A percentile compares a stretch with the other conserved stretches of the same genome.
phyloP scores from a whole-genome alignment of 2,797 vertebrate genomes.

The Onychomys torridus region DNA sequence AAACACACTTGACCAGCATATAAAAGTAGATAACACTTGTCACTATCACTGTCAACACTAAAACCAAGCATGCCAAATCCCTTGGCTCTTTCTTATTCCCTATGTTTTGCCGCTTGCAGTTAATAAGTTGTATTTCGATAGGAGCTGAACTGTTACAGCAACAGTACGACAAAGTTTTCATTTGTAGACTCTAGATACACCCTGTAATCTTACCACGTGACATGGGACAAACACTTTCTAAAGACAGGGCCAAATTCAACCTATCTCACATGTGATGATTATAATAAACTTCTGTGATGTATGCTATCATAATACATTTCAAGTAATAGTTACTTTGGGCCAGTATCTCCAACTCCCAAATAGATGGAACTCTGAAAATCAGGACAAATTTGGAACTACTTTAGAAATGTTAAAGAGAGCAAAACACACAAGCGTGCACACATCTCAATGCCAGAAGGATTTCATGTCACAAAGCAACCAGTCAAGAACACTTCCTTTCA shows the following conservation, averaged over 20 bases:
- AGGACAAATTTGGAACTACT: slow-evolving; percentile 16
- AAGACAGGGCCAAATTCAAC: neutral
- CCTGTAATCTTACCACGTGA: neutral
- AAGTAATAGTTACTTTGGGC: slow-evolving; percentile 25
- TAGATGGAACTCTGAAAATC: neutral
- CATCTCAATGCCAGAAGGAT: neutral
- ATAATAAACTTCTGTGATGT: neutral
- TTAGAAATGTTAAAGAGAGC: slow-evolving; percentile 21
- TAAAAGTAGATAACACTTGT: neutral
- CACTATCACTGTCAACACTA: neutral
- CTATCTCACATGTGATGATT: neutral
- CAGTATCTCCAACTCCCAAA: neutral
- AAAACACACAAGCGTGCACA: neutral
- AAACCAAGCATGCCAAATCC: neutral
- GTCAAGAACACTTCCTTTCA: slow-evolving; percentile 10
- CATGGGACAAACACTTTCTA: neutral
- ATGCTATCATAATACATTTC: neutral
- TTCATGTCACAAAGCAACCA: neutral
- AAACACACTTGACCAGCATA: neutral
- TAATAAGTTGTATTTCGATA: neutral
- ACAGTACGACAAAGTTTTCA: neutral
- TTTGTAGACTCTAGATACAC: neutral
- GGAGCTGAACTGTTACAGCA: neutral
- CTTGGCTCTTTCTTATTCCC: neutral
- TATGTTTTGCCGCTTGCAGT: neutral